Base-by-base conservation (phyloP, 2,113 vertebrate species). In the Stercorarius parasiticus region DNA sequence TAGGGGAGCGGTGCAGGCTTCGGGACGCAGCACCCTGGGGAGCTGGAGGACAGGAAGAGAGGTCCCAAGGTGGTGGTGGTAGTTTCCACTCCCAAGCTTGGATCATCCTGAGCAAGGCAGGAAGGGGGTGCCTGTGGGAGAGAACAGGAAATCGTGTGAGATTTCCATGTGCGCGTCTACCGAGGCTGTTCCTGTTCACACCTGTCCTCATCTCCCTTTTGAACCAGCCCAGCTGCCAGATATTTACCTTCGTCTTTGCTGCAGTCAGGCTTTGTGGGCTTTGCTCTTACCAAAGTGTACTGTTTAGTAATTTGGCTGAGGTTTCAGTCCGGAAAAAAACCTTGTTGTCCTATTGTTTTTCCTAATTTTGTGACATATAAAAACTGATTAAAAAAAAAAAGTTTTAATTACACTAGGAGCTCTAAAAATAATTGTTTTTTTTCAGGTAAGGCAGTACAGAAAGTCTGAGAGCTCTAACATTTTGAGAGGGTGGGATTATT, bases 31-130 rank as follows among this genome's bases (percentile, higher is more conserved):
- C 58, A 29, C 95, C 78, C 92, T 86, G 58, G 96, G 96, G 95
- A 96, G 79, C 66, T 43, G 40, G 66, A 77, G 87, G 74, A 58
- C 92, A 92, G 96, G 96, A 97, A 96, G 92, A 95, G 92, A 88
- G 85, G 90, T 94, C 93, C 85, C 0, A n/a, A 73, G 43, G 74
- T 21, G 13, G 74, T 16, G 47, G 40, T 73, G 53, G 62, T 82
- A 55, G 87, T 92, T 97, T 96, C 90, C 96, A 95, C 66, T 94
- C 95, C 27, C 58, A 42, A 91, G 87, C 82, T 88, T 13, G 2
- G 21, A 71, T 95, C 85, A 62, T 96, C 88, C 92, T 90, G 85
- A 91, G 49, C 71, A 6, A 70, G 87, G 85, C 96, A 97, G 96
- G 96, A 97, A 96, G 74, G 49, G n/a, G 87, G 70, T 94, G 93